Percentiles rank a stretch among this genome's conserved stretches.
Evolutionary conservation across 1,140 invertebrate species (phyloP).

Genomic region (Pogonus chalceus): DNA sequence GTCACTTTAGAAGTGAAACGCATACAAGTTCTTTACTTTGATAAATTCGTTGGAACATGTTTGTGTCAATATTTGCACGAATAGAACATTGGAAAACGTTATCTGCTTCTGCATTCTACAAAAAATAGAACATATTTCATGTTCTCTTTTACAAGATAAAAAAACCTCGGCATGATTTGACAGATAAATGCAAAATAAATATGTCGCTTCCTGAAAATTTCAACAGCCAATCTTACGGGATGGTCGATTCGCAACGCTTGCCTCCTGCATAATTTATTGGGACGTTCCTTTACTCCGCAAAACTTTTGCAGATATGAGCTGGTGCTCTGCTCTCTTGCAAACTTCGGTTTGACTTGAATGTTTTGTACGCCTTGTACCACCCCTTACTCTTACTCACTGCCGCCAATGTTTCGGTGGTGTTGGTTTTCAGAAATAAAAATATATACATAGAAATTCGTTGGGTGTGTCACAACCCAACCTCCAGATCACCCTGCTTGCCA

Average conservation of each 20-base stretch:
- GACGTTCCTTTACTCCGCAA: background rate
- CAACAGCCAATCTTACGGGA: conserved; percentile 6
- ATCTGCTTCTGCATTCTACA: conserved; percentile 1
- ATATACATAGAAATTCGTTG: too few relatives aligned
- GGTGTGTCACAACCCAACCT: too few relatives aligned
- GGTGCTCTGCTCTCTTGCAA: background rate
- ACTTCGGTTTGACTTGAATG: background rate
- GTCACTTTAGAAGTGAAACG: too few relatives aligned
- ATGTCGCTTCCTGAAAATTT: conserved; percentile 3
- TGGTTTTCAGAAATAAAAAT: background rate
- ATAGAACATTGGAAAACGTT: background rate
- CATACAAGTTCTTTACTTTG: too few relatives aligned
- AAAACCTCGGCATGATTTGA: conserved; percentile 7
- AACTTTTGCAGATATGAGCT: conserved; percentile 1
- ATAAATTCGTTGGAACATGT: background rate
- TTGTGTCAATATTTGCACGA: conserved; percentile 1
- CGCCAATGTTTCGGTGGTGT: background rate
- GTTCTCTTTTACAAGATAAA: conserved; percentile 3
- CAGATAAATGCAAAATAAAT: conserved; percentile 7
- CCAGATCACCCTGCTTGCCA: too few relatives aligned
- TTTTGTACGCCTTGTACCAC: background rate
- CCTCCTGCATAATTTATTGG: conserved; percentile 4
- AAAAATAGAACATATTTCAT: conserved; percentile 4
- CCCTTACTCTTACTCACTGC: background rate
- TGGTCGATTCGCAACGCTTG: background rate